Base-by-base conservation (phyloP, 2,113 vertebrate genomes). In the Bufo gargarizans region DNA sequence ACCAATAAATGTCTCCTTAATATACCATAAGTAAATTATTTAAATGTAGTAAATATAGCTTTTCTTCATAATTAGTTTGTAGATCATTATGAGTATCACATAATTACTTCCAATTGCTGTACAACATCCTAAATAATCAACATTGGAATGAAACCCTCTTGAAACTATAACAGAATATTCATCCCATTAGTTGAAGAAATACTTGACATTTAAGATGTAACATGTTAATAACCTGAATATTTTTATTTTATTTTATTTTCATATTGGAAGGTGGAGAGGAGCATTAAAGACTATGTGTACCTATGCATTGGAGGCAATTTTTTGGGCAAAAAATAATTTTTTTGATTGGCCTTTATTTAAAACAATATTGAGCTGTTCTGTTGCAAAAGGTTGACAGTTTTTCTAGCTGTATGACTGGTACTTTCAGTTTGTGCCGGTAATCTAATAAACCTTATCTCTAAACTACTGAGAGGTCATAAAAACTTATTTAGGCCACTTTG, bases 171-270 rank as follows among this genome's bases (percentile, higher is more conserved):
- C 45, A 9, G 13, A 80, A 80, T 47, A 86, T 49, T 55, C 17
- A 87, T 87, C 33, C 67, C 71, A 72, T 87, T 74, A 81, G 77
- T 69, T 87, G 78, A 87, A 82, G 45, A 87, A 67, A 72, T 45
- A 55, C 86, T 87, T 87, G 86, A 87, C 86, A 87, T 87, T 87
- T 82, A 69, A 86, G 53, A 58, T 50, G 16, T 49, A 53, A 58
- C 10, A 10, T 80, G 20, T 56, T 80, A 45, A 87, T 86, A 56
- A 86, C 16, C 9, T 56, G 50, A 56, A 22, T 10, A 67, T 13
- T 7, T 45, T 82, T 61, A 82, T 47, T 82, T 33, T 6, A 4
- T 33, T 59, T 82, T 82, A 61, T 45, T 47, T 13, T 80, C 8
- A 81, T 59, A 14, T 45, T 61, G 22, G 13, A 14, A n/a, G 33